Evolutionary conservation across 2,113 vertebrate genomes (phyloP), one percentile per base, ranked within the genome.

Genomic region (Spheniscus mendiculus): DNA sequence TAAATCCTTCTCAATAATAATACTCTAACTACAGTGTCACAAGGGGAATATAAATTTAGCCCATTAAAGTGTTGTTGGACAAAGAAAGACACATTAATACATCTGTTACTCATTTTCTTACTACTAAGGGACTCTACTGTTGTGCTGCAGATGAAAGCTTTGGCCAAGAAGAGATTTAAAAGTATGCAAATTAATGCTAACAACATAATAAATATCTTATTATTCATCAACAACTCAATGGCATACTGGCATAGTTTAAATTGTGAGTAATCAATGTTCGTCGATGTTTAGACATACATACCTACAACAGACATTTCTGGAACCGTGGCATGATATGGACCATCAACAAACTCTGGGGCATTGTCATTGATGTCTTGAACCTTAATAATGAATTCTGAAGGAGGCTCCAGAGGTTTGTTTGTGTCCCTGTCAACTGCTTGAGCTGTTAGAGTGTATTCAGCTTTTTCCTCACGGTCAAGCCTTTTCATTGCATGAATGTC

Each of bases 351-450:
- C 96, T 99, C 99, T 0, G 99, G 99, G 5, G 99, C 98, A 36
- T 99, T 99, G 98, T 99, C 99, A n/a, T 99, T 99, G 98, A 99
- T 99, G 98, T 99, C 99, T 98, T 99, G 99, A 73, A 99, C 99
- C 98, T 99, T 99, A 91, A 99, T 99, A 97, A 99, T 99, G 98
- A 99, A 99, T 97, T 99, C 99, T 11, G 99, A 99, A 55, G 99
- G 99, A 22, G 99, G 99, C 94, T 99, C 99, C 91, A 99, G 96
- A 78, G 99, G 99, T 90, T 99, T 98, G 94, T 99, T 98, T 1
- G 99, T 99, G 96, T 99, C 99, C 49, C 98, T 99, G 93, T 99
- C 99, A 47, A 99, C 97, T 10, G 99, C 99, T 98, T 99, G 99
- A 55, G 99, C 99, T 13, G 99, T 99, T 34, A 99, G 98, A 0